phyloP scores from a whole-genome alignment of 2,113 vertebrate genomes.

The Axis porcinus region DNA sequence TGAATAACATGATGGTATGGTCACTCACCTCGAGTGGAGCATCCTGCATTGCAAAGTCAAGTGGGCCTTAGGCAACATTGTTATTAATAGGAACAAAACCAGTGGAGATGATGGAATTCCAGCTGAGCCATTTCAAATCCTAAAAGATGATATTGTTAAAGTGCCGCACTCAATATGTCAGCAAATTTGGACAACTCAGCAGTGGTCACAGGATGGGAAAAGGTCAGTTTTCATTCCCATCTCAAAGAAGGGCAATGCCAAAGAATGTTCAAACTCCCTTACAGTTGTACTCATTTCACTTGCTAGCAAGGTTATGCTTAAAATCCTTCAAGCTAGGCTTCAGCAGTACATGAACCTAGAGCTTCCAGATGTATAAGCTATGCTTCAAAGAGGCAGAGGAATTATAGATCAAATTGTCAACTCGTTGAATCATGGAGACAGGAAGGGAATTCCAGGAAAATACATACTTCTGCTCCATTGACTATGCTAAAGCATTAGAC shows the following conservation, averaged over 20 bases:
- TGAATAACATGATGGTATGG: neutral
- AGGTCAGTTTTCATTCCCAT: neutral
- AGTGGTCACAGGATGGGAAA: neutral
- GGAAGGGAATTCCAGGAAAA: neutral
- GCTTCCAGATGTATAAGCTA: neutral
- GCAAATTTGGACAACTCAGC: neutral
- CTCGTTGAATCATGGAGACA: neutral
- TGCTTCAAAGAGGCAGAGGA: neutral
- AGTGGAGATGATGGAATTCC: neutral
- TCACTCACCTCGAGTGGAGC: neutral
- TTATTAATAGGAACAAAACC: neutral
- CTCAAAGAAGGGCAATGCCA: neutral
- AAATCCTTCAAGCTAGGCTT: neutral
- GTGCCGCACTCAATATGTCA: neutral
- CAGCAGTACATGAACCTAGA: neutral
- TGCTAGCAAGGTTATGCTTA: neutral
- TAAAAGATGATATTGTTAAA: neutral
- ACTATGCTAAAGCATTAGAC: neutral
- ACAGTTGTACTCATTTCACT: neutral
- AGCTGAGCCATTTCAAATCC: neutral
- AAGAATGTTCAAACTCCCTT: neutral
- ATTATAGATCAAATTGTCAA: neutral
- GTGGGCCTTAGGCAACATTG: neutral
- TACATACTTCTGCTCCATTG: neutral
- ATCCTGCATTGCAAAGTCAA: neutral